Conservation (phyloP, 2,113 vertebrate species). For the Odontophorus gujanensis region DNA sequence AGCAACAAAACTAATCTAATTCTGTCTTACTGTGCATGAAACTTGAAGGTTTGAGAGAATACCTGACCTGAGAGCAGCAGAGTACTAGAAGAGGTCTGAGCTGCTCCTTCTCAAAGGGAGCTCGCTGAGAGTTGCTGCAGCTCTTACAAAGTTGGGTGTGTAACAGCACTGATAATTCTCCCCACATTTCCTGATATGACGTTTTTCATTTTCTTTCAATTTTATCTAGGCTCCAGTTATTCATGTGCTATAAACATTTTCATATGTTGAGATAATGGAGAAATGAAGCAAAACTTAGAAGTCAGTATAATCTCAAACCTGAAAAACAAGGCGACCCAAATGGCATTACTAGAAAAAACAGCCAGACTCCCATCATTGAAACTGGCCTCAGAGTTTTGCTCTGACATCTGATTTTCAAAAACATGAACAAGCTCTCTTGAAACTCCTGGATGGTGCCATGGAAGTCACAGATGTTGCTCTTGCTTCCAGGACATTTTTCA, state of each 20-base stretch:
- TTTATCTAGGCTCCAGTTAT: neutral
- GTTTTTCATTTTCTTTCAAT: rapidly evolving
- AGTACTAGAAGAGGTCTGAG: neutral
- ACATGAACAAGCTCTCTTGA: neutral
- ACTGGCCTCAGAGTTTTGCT: neutral
- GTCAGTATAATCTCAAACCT: neutral
- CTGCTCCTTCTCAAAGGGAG: neutral
- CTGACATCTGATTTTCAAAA: neutral
- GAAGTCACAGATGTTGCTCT: neutral
- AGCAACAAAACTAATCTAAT: neutral
- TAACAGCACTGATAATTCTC: neutral
- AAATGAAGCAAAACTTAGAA: neutral
- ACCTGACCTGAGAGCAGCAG: neutral
- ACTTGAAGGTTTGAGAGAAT: conserved; percentile 10
- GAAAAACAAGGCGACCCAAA: neutral
- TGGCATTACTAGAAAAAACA: neutral
- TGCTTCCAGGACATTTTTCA: neutral
- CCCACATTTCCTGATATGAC: rapidly evolving
- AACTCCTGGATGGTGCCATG: rapidly evolving
- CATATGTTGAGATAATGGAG: neutral
- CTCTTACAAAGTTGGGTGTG: rapidly evolving
- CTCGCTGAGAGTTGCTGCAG: neutral
- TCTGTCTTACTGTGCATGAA: neutral
- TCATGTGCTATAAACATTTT: neutral
- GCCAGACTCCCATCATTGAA: neutral